Conservation (phyloP, 2,797 vertebrate genomes). For the Chelmon rostratus region DNA sequence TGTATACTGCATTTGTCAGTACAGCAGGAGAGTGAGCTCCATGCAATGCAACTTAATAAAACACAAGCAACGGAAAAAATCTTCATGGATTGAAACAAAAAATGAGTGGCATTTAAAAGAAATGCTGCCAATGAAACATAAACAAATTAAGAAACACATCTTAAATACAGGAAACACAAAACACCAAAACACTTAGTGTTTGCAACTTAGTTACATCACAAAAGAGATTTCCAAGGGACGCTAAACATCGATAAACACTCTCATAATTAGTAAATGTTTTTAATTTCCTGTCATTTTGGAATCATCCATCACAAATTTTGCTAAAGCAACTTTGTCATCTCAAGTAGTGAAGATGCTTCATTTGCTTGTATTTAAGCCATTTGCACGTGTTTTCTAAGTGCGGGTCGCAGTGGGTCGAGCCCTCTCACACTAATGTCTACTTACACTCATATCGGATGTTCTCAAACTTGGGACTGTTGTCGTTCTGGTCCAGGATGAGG, state of each 20-base stretch:
- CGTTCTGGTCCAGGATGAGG: slow-evolving; percentile 92
- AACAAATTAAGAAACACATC: background rate
- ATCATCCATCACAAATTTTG: background rate
- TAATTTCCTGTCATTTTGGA: background rate
- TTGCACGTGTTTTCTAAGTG: background rate
- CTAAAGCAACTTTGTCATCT: background rate
- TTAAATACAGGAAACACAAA: background rate
- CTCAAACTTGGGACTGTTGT: slow-evolving; percentile 94
- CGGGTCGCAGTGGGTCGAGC: background rate
- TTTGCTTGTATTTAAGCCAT: background rate
- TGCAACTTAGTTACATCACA: background rate
- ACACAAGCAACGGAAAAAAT: background rate
- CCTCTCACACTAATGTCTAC: slow-evolving; percentile 48
- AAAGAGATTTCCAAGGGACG: background rate
- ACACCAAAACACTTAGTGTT: background rate
- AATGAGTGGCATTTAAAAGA: too few species aligned
- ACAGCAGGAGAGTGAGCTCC: background rate
- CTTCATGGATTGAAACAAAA: too few species aligned
- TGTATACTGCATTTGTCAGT: background rate
- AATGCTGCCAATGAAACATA: background rate
- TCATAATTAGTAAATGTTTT: background rate
- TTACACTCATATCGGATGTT: slow-evolving; percentile 93
- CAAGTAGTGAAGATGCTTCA: background rate
- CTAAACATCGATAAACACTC: background rate
- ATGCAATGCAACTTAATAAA: background rate